Conservation (phyloP, 2,888 invertebrate genomes). For the Trissolcus brochymenae region DNA sequence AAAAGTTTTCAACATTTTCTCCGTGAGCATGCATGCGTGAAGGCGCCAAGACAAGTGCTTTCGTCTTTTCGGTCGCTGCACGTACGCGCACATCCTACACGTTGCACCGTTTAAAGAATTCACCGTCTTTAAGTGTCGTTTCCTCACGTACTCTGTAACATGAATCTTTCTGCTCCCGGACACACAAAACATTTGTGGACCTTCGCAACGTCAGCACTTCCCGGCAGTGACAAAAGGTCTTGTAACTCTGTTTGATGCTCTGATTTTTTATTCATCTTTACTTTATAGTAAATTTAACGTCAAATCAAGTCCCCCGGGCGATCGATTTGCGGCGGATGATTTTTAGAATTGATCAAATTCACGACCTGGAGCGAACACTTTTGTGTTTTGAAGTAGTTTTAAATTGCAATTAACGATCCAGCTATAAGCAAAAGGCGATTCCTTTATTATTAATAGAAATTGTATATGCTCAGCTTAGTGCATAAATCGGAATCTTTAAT, state of each 20-base stretch:
- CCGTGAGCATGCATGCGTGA: slow-evolving; percentile 51
- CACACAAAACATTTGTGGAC: slow-evolving; percentile 30
- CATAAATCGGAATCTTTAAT: too few relatives aligned
- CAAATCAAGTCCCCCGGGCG: too few relatives aligned
- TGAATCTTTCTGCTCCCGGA: slow-evolving; percentile 32
- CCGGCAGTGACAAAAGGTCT: slow-evolving; percentile 22
- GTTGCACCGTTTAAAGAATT: slow-evolving; percentile 40
- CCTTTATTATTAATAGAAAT: neutral
- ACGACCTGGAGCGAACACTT: too few relatives aligned
- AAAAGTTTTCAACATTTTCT: slow-evolving; percentile 33
- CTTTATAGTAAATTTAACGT: neutral
- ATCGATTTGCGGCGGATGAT: too few relatives aligned
- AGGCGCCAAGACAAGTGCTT: slow-evolving; percentile 52
- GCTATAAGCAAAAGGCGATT: too few relatives aligned
- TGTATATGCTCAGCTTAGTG: too few relatives aligned
- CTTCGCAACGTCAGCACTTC: slow-evolving; percentile 25
- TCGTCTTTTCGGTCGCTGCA: slow-evolving; percentile 51
- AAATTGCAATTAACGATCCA: too few relatives aligned
- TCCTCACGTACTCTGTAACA: slow-evolving; percentile 40
- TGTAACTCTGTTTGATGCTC: slow-evolving; percentile 7
- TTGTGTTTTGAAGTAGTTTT: too few relatives aligned
- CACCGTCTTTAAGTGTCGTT: slow-evolving; percentile 43
- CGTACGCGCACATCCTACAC: slow-evolving; percentile 28
- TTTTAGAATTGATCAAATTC: too few relatives aligned
- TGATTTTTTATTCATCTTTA: slow-evolving; percentile 13